Conservation (phyloP, 2,888 invertebrate species). For the Meteorus colon region DNA sequence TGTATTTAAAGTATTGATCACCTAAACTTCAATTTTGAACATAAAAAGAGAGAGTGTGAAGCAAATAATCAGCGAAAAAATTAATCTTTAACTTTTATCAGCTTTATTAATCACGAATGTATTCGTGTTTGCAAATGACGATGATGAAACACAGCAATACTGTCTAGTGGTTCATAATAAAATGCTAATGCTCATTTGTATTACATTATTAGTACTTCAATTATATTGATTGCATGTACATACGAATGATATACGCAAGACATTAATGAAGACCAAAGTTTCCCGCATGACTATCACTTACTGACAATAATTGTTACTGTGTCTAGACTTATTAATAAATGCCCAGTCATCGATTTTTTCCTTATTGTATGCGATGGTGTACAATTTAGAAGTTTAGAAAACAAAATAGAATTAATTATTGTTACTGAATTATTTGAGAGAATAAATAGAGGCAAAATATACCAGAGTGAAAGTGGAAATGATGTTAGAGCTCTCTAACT, state of each 20-base stretch:
- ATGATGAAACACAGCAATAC: background rate
- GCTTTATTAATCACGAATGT: background rate
- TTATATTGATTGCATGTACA: background rate
- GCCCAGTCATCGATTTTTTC: background rate
- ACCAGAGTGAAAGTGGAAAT: too few relatives aligned
- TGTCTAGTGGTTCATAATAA: background rate
- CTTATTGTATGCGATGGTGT: background rate
- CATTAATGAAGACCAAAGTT: background rate
- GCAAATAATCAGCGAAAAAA: background rate
- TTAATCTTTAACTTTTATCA: background rate
- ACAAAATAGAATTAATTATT: too few relatives aligned
- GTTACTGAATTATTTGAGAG: too few relatives aligned
- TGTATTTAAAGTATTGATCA: too few relatives aligned
- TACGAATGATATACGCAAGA: background rate
- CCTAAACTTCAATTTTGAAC: too few relatives aligned
- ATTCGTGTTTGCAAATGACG: background rate
- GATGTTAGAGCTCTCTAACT: too few relatives aligned
- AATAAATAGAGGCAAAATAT: too few relatives aligned
- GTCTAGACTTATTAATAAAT: conserved; percentile 14
- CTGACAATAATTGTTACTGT: background rate
- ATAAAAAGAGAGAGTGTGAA: background rate
- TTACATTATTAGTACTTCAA: conserved; percentile 1
- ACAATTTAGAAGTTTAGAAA: too few relatives aligned
- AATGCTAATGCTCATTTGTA: background rate
- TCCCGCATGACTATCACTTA: conserved; percentile 2